Conservation (phyloP, 2,888 invertebrate genomes). For the Darwinula stevensoni region DNA sequence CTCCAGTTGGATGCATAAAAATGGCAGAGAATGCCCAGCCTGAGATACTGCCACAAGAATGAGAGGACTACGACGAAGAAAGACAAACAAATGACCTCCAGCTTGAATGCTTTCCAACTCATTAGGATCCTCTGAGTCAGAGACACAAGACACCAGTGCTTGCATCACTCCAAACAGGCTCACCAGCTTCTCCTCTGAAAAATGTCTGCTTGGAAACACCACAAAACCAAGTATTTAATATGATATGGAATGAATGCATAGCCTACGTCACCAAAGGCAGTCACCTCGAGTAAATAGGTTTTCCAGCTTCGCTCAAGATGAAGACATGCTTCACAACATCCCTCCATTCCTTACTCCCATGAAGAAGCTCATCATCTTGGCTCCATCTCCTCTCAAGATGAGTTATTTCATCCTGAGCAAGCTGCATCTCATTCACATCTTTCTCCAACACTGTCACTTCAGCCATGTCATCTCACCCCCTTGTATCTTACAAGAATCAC, state of each 20-base stretch:
- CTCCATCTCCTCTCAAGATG: too few species aligned
- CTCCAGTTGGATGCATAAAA: conserved; percentile 56
- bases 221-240: too few species aligned
- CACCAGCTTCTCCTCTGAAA: conserved; percentile 73
- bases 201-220: too few species aligned
- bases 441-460: too few species aligned
- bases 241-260: too few species aligned
- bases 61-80: conserved; percentile 60
- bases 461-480: too few species aligned
- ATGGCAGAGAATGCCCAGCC: conserved; percentile 47
- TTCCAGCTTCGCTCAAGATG: conserved; percentile 77
- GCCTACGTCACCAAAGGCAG: too few species aligned
- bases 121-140: conserved; percentile 47
- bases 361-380: neutral
- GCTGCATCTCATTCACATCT: too few species aligned
- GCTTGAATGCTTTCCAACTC: conserved; percentile 56
- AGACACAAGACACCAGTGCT: conserved; percentile 66
- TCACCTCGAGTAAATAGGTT: conserved; percentile 75
- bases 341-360: conserved; percentile 27
- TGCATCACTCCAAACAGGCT: conserved; percentile 83
- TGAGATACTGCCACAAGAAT: conserved; percentile 60
- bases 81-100: conserved; percentile 61
- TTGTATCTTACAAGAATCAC: too few species aligned
- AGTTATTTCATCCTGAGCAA: too few species aligned
- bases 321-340: conserved; percentile 69